A percentile compares a stretch with the other conserved stretches of the same genome.
Conservation (phyloP, 92 coral and sea anemone genomes). For the Zoanthus solanderi region DNA sequence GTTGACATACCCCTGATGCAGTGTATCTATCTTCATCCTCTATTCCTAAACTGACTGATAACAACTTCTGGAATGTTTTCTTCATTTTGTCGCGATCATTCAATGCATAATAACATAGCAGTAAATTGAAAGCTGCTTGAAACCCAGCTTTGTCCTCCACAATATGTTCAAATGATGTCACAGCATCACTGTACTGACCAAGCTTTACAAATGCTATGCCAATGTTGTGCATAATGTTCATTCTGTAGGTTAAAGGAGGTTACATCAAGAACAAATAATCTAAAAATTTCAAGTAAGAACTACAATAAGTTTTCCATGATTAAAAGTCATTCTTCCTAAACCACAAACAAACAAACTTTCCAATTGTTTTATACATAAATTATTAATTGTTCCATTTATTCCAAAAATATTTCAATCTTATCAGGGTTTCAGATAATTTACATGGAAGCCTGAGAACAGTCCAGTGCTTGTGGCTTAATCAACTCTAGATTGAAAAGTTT, state of each 20-base stretch:
- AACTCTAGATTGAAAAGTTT: no score
- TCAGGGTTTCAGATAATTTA: no score
- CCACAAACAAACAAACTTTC: no score
- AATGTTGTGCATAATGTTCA: conserved; percentile 97
- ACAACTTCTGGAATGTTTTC: conserved; percentile 95
- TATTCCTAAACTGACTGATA: conserved; percentile 83
- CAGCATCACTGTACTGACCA: conserved; percentile 96
- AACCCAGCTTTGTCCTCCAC: conserved; percentile 94
- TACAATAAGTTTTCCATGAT: not conserved
- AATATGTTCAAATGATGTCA: conserved; percentile 98
- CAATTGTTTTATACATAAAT: no score
- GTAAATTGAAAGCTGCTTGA: conserved; percentile 91
- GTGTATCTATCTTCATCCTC: conserved; percentile 98
- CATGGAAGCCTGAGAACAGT: no score
- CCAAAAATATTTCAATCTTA: no score
- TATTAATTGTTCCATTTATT: no score
- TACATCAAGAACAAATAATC: no score
- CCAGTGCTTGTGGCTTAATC: no score
- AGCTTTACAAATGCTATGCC: conserved; percentile 96
- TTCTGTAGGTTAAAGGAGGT: conserved; percentile 56
- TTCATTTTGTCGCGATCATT: conserved; percentile 98
- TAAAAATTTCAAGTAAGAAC: no score
- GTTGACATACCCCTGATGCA: conserved; percentile 76
- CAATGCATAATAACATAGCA: conserved; percentile 96
- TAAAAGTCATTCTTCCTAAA: not conserved